Base-by-base conservation (phyloP, 2,888 invertebrate genomes). In the Nemapogon koenigi region DNA sequence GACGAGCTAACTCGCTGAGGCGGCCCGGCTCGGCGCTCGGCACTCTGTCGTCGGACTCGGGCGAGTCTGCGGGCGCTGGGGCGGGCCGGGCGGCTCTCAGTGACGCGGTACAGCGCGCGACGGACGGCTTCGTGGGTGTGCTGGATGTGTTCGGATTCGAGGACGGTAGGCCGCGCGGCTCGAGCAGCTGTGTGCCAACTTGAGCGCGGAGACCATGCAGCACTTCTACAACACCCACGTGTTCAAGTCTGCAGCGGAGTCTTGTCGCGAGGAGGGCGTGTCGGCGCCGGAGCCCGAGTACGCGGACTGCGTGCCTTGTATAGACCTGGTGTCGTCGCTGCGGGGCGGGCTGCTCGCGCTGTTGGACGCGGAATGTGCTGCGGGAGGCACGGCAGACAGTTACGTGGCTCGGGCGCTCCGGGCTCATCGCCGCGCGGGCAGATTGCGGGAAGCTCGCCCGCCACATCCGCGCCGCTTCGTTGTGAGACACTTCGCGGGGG, bases 211-310 rank as follows among this genome's bases (percentile, higher is more conserved):
- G 78, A 95, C 95, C 19, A 94, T 97, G 93, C 96, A 97, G 66
- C 96, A 96, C 69, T 96, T 95, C 69, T 97, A 96, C 81, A 97
- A 95, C 70, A 96, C 95, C 38, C 95, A 96, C 70, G 94, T 96
- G 51, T 96, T 97, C 75, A 95, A 95, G 68, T 91, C 93, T 15
- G 90, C 92, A 48, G 90, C 93, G 46, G 95, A 96, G 72, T 93
- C 95, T 38, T 94, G 95, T 57, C 84, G 93, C 44, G 96, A 96
- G 64, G 95, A 96, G 78, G 94, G 94, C 36, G 94, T 96, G 50
- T 83, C 87, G 38, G 90, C 90, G 61, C 88, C 93, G 16, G 93
- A 94, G 63, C 90, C 95, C 41, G 93, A 93, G 63, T 96, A 95
- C 75, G 92, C 93, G 42, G 96, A 97, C 73, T 96, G 92, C 70